Percentiles rank a stretch among this genome's conserved stretches.
These are phyloP conservation scores for Ammodytes dubius DNA, from an alignment of 2,113 vertebrate genomes.

Conservation along the genomic window DNA sequence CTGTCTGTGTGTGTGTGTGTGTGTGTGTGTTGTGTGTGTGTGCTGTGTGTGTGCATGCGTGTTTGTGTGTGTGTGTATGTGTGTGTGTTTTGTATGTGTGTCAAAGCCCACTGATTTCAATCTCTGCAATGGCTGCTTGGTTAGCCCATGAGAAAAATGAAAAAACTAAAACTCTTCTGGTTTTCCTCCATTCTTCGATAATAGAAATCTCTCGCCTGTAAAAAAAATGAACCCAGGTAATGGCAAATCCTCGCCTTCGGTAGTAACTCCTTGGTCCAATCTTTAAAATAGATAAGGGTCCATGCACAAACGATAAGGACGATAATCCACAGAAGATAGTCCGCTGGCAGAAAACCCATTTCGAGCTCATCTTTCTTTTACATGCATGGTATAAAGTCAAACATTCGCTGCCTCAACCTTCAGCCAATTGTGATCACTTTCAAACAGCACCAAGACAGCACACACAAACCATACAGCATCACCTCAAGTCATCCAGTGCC, in stretches of 20 bases:
- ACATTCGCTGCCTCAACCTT: background rate
- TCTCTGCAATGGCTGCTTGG: slow-evolving; percentile 21
- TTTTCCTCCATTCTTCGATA: slow-evolving; percentile 12
- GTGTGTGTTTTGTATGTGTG: slow-evolving; percentile 28
- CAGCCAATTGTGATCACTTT: slow-evolving; percentile 3
- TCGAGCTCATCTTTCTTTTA: slow-evolving; percentile 18
- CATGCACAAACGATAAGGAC: slow-evolving; percentile 1
- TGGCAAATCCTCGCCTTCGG: slow-evolving; percentile 7
- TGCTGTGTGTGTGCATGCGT: slow-evolving; percentile 30
- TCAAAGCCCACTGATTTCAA: slow-evolving; percentile 19
- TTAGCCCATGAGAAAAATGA: background rate
- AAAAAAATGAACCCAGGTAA: background rate
- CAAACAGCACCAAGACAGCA: slow-evolving; percentile 11
- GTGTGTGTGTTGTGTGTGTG: slow-evolving; percentile 17
- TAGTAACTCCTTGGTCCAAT: background rate
- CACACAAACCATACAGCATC: slow-evolving; percentile 2
- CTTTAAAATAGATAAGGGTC: slow-evolving; percentile 31
- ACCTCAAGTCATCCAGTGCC: slow-evolving; percentile 10
- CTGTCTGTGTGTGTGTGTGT: slow-evolving; percentile 21
- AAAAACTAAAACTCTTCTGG: background rate
- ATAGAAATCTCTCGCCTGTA: background rate
- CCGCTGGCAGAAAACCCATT: slow-evolving; percentile 23
- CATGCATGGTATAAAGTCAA: slow-evolving; percentile 10
- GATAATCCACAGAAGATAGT: slow-evolving; percentile 52
- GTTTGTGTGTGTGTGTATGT: slow-evolving; percentile 22